phyloP scores from a whole-genome alignment of 2,888 invertebrate genomes.

The Platycheirus albimanus region DNA sequence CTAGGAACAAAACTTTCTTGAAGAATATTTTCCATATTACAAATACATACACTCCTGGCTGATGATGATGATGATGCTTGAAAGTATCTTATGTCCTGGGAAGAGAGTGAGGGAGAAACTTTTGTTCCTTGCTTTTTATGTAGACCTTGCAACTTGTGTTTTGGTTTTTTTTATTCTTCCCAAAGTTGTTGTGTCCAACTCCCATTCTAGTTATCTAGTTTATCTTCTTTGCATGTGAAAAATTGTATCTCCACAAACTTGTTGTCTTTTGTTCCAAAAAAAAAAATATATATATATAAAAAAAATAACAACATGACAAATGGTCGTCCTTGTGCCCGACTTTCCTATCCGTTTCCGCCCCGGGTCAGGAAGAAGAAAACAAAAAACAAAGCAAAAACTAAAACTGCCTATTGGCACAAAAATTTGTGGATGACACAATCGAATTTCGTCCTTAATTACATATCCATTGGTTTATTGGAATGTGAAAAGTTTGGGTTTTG shows the following conservation, averaged over 20 bases:
- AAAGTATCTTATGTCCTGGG: conserved; percentile 19
- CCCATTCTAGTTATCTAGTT: background rate
- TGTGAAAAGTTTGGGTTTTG: conserved; percentile 28
- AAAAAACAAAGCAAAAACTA: too few species aligned
- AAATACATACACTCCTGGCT: conserved; percentile 25
- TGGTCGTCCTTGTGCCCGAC: conserved; percentile 18
- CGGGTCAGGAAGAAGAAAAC: conserved; percentile 2
- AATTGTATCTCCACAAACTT: conserved; percentile 9
- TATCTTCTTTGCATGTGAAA: conserved; percentile 5
- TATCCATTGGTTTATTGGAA: conserved; percentile 26
- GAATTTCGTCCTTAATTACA: conserved; percentile 54
- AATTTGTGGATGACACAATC: conserved; percentile 30
- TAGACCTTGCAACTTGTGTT: conserved; percentile 44
- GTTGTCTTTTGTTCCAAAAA: conserved; percentile 10
- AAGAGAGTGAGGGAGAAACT: background rate
- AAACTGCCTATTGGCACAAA: conserved; percentile 21
- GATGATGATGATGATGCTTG: conserved; percentile 30
- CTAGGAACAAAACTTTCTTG: conserved; percentile 38
- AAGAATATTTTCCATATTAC: conserved; percentile 54
- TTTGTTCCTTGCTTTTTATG: background rate
- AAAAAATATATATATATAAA: background rate
- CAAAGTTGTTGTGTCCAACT: conserved; percentile 17
- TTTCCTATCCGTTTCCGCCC: conserved; percentile 15
- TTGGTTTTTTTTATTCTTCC: conserved; percentile 12
- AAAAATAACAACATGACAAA: conserved; percentile 37